Evolutionary conservation across 2,113 vertebrate species (phyloP).

Genomic region (Alligator sinensis): DNA sequence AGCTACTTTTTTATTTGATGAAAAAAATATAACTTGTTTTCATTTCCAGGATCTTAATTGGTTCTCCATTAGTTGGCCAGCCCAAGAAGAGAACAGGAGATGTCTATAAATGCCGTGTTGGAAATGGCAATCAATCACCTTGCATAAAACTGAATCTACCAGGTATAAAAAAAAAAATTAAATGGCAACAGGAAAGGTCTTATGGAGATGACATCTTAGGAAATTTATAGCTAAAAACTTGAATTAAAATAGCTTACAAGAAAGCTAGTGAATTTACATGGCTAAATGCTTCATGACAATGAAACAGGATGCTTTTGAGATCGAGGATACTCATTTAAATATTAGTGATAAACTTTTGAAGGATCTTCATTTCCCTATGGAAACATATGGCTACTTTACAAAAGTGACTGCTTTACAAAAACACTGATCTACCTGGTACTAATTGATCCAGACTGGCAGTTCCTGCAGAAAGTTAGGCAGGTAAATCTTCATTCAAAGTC

Average conservation of each 20-base stretch:
- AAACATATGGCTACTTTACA: neutral
- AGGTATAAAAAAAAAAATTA: slow-evolving; percentile 77
- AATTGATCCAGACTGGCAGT: neutral
- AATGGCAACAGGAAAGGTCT: neutral
- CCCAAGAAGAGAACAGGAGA: slow-evolving; percentile 91
- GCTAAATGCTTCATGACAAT: neutral
- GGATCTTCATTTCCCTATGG: neutral
- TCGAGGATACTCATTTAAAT: neutral
- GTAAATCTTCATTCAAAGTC: neutral
- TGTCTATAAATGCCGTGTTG: slow-evolving; percentile 95
- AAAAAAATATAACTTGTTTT: slow-evolving; percentile 22
- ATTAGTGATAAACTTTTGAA: neutral
- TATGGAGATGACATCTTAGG: neutral
- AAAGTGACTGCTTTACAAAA: neutral
- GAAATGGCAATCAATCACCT: slow-evolving; percentile 63
- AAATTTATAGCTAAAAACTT: neutral
- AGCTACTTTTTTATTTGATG: neutral
- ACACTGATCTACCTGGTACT: neutral
- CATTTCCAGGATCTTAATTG: slow-evolving; percentile 92
- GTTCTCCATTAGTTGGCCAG: slow-evolving; percentile 92
- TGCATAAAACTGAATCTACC: slow-evolving; percentile 91
- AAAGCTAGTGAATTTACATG: neutral
- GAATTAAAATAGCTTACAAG: neutral
- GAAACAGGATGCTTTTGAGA: neutral
- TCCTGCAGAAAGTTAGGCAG: neutral